Evolutionary conservation across 2,888 invertebrate species (phyloP), one percentile per base, ranked within the genome.

Genomic region (Parnassius smintheus): DNA sequence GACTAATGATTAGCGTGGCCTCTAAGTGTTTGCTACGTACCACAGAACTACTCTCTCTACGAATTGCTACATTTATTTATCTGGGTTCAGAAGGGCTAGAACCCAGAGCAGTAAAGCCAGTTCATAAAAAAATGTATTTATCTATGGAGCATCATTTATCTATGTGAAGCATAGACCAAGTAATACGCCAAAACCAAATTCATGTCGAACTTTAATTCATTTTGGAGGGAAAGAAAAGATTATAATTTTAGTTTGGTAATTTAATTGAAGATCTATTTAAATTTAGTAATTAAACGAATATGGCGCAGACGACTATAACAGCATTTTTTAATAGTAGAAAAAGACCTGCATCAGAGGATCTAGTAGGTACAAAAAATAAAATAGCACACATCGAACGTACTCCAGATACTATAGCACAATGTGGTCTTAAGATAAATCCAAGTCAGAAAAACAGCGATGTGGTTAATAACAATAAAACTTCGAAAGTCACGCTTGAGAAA

Each of bases 261-360:
- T 2, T 46, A 45, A 10, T 45, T 18, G 22, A 11, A 42, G 12
- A 46, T 53, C 46, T 35, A 35, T 35, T 35, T 35, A 35, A 7
- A 7, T 7, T 35, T 7, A 4, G 4, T 35, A 35, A 35, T 35
- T 35, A 4, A 35, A 4, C 35, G 35, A 35, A 35, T 12, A 96
- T 96, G 96, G 94, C 96, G 68, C 96, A 96, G 85, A 94, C 95
- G 73, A 95, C 95, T 58, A 93, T 96, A 64, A 94, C 95, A 66
- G 93, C 94, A 68, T 96, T 93, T 91, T 96, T 96, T 82, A 94
- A 93, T 80, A 94, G 94, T 74, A 93, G 96, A 77, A 96, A 96
- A 88, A 93, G 96, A 74, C 92, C 94, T 64, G 95, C 95, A n/a
- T 82, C 90, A 9, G 96, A 96, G 58, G 96, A 96, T 77, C 78